Conservation (phyloP, 2,888 invertebrate species). For the Limnephilus marmoratus region DNA sequence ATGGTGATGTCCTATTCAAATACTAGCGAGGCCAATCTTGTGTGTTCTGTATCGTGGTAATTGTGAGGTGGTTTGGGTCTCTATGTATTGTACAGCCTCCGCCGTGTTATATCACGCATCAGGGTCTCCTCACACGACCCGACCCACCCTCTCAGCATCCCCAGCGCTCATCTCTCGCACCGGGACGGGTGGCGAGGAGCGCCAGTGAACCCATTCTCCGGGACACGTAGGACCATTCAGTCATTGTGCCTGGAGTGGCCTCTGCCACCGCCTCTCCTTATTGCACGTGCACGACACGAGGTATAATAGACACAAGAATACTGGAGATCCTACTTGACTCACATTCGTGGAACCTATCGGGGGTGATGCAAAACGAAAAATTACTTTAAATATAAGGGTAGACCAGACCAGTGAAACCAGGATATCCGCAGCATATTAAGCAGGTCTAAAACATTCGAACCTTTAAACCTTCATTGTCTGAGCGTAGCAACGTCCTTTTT, state of each 20-base stretch:
- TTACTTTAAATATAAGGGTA: neutral
- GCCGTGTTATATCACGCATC: conserved; percentile 45
- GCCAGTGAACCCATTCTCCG: conserved; percentile 21
- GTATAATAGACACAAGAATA: conserved; percentile 16
- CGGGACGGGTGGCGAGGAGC: neutral
- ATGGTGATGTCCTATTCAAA: neutral
- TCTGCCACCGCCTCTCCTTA: neutral
- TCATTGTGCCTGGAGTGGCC: conserved; percentile 30
- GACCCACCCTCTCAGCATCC: neutral
- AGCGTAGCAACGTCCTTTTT: too few relatives aligned
- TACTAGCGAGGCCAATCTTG: neutral
- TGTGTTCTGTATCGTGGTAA: neutral
- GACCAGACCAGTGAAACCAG: neutral
- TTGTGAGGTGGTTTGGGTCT: neutral
- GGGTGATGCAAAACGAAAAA: neutral
- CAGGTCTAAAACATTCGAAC: too few relatives aligned
- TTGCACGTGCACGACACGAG: conserved; percentile 31
- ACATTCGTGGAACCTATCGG: conserved; percentile 11
- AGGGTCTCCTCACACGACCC: conserved; percentile 10
- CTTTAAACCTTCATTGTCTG: too few relatives aligned
- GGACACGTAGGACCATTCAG: conserved; percentile 37
- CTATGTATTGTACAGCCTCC: neutral
- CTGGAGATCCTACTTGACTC: conserved; percentile 28
- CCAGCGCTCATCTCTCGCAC: neutral
- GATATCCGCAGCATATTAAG: neutral